Base-by-base conservation (phyloP, 2,113 vertebrate species). In the Azemiops feae region DNA sequence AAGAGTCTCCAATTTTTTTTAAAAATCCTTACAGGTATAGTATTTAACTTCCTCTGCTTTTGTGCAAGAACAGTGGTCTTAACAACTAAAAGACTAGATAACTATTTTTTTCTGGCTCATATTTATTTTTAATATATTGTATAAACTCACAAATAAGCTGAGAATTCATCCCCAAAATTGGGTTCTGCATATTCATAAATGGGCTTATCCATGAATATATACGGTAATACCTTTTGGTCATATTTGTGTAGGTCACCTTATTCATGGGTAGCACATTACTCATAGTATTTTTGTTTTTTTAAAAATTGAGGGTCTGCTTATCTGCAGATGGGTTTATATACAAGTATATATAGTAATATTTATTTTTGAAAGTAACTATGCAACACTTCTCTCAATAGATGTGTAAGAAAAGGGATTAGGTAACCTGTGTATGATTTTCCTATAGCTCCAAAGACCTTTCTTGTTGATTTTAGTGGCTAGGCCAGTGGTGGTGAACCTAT, bases 1-100 rank as follows among this genome's bases (percentile, higher is more conserved):
- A 94, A 0, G 0, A 88, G 8, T 47, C 30, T 52, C 34, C 2
- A 47, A 47, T 52, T 45, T 52, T 57, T 94, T 25, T 60, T 87
- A 90, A 27, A n/a, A 89, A 87, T 91, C n/a, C 54, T 93, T 60
- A 39, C 45, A 92, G 43, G 20, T 90, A 39, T 45, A 90, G 81
- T 74, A 53, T 90, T 93, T 27, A 89, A 89, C 16, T 11, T 94
- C 27, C 8, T 16, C 10, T 47, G 89, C 92, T 81, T 95, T 85
- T 57, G 4, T 89, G 16, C 27, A 5, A 5, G 7, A 57, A 39
- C 18, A 39, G 39, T 39, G 16, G 34, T 34, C 34, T 81, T 34
- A 39, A 34, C 2, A 81, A 39, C 69, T 39, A 39, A 39, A 74
- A 6, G 14, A 39, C 16, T 74, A 8, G 16, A n/a, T 74, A 74